Base-by-base conservation (phyloP, 2,797 vertebrate species). In the Huso huso region DNA sequence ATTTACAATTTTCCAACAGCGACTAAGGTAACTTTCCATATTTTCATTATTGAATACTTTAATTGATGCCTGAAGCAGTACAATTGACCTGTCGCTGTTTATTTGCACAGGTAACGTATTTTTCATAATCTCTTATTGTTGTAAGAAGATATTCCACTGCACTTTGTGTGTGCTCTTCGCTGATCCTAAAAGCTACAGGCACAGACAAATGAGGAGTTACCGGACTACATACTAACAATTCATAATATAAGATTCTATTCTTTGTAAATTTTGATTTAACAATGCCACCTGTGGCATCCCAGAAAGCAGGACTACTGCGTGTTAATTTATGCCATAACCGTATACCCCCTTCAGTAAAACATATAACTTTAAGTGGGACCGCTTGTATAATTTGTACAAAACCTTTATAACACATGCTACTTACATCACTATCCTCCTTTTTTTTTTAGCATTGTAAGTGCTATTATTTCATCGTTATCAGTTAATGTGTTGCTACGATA, bases 111-210 rank as follows among this genome's bases (percentile, higher is more conserved):
- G 37, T 63, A 10, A n/a, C n/a, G n/a, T n/a, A n/a, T n/a, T n/a
- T 9, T 63, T 63, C 62, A 10, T 63, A 11, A 10, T 63, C 37
- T 63, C 62, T 48, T 49, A 48, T 63, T 13, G 37, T 12, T 10
- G 10, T n/a, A 11, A 63, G 6, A 10, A 63, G 13, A 10, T 63
- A n/a, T n/a, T n/a, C n/a, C n/a, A 63, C 37, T 7, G 62, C 62
- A 63, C 48, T 48, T 49, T 63, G n/a, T n/a, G n/a, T n/a, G n/a
- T n/a, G 62, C 48, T 49, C 62, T 48, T 63, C 37, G 12, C 62
- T 63, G 11, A 63, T 49, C 37, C 1, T 63, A n/a, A 63, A 48
- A 48, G 62, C 62, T 49, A 63, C 49, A 11, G 62, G 2, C 8
- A 63, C 62, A 63, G 37, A 48, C 4, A 49, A 11, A 49, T 49